Evolutionary conservation across 2,797 vertebrate genomes (phyloP), one percentile per base, ranked within the genome.

Genomic region (Tinamus major): DNA sequence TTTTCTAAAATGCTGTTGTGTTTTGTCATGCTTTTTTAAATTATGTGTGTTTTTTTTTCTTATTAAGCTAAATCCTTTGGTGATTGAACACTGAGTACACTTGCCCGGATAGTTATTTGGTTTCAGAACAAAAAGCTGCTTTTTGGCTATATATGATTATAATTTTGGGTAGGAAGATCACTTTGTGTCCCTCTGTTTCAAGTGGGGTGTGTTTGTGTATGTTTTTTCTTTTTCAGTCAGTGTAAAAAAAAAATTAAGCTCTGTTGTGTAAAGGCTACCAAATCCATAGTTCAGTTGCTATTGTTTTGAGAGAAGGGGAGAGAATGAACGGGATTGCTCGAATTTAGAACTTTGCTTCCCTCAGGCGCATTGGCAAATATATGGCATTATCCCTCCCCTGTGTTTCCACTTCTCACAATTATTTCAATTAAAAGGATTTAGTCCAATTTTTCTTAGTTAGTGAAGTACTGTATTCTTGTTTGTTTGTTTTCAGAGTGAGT

Each of bases 61-160:
- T 44, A 44, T 44, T 44, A 39, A 35, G 5, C 0, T 1, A 3
- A 5, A 2, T 81, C 76, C 2, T 65, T 91, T 65, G 61, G 31
- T 51, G 63, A 37, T 41, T 76, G 23, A 86, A 6, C 26, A 15
- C 2, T 39, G n/a, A 69, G 4, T 58, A 37, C 0, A 2, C 14
- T 80, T 42, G 76, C 51, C 81, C 23, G 67, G 19, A 26, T 39
- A 33, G n/a, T 61, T 64, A 46, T 65, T 65, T 46, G 77, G 5
- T 8, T 71, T 85, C 37, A 44, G 49, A 78, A 78, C 46, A 89
- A 91, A 87, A 80, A 6, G 3, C 33, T 16, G 2, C 5, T 62
- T 26, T 13, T 35, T 85, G 13, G 29, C 76, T 72, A 46, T 5
- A 6, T 37, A 37, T 0, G 1, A 29, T 23, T 72, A 17, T 27